Evolutionary conservation across 2,888 invertebrate genomes (phyloP).

Genomic region (Chrysopilus asiliformis): DNA sequence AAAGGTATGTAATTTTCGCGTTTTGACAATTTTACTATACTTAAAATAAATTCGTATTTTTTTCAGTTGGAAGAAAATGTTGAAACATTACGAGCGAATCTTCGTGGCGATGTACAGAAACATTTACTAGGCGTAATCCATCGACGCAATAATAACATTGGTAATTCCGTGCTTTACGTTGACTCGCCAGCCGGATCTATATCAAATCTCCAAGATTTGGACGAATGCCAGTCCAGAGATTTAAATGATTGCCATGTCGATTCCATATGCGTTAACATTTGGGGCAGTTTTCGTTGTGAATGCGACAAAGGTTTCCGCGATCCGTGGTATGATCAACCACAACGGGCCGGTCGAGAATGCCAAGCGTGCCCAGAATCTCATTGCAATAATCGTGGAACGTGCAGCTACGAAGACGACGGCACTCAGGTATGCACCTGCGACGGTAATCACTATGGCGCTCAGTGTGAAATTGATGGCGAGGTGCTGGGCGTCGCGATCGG

Average conservation of each 20-base stretch:
- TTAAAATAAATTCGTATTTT: neutral
- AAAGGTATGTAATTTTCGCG: no score
- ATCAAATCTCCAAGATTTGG: constrained; percentile 62
- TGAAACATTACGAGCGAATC: constrained; percentile 51
- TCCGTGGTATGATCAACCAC: constrained; percentile 51
- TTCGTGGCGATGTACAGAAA: constrained; percentile 66
- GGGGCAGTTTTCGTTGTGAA: constrained; percentile 57
- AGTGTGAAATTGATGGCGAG: constrained; percentile 85
- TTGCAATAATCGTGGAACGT: constrained; percentile 77
- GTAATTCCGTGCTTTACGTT: constrained; percentile 73
- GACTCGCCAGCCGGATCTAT: constrained; percentile 69
- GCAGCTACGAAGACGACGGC: constrained; percentile 55
- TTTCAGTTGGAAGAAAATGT: constrained; percentile 53
- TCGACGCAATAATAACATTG: constrained; percentile 74
- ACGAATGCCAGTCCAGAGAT: constrained; percentile 71
- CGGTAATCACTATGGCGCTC: constrained; percentile 77
- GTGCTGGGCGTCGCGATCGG: constrained; percentile 84
- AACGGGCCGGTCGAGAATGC: constrained; percentile 60
- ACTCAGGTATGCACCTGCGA: constrained; percentile 47
- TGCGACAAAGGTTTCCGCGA: constrained; percentile 67
- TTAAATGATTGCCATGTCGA: constrained; percentile 73
- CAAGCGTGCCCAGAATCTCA: constrained; percentile 61
- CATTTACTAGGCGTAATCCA: constrained; percentile 74
- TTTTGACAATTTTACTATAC: neutral
- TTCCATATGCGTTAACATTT: constrained; percentile 66